Percentiles rank a stretch among this genome's conserved stretches.
phyloP scores from a whole-genome alignment of 1,140 invertebrate genomes.

The Lanistes nyassanus region DNA sequence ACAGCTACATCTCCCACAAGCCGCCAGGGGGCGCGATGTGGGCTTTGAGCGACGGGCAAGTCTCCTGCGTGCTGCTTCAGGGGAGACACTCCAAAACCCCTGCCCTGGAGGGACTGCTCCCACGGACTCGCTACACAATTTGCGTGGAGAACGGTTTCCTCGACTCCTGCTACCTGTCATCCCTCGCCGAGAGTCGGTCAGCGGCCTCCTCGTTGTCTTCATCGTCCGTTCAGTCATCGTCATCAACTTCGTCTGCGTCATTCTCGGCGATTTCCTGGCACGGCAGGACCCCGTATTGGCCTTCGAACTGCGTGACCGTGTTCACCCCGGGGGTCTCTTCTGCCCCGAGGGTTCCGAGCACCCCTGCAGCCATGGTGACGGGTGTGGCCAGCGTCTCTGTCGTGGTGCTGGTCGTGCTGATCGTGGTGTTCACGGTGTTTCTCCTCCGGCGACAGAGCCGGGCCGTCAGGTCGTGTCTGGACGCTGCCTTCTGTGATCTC shows the following conservation, averaged over 20 bases:
- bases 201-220: not conserved
- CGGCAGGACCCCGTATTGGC: not conserved
- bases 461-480: not conserved
- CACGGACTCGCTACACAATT: slow-evolving; percentile 18
- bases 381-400: not conserved
- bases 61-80: slow-evolving; percentile 22
- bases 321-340: not conserved
- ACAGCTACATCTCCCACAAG: not conserved
- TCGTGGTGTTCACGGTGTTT: not conserved
- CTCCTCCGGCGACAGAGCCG: not conserved
- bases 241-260: too few species aligned
- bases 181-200: slow-evolving; percentile 4
- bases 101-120: not conserved
- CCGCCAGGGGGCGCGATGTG: not conserved
- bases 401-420: not conserved
- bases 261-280: too few species aligned
- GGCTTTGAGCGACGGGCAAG: not conserved
- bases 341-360: not conserved
- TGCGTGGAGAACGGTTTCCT: slow-evolving; percentile 22
- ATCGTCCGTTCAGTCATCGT: not conserved
- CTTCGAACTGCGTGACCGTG: slow-evolving; percentile 21
- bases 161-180: slow-evolving; percentile 20
- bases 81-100: not conserved
- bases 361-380: not conserved
- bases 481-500: too few species aligned